Evolutionary conservation across 1,140 invertebrate genomes (phyloP).

Genomic region (Onthophagus taurus): DNA sequence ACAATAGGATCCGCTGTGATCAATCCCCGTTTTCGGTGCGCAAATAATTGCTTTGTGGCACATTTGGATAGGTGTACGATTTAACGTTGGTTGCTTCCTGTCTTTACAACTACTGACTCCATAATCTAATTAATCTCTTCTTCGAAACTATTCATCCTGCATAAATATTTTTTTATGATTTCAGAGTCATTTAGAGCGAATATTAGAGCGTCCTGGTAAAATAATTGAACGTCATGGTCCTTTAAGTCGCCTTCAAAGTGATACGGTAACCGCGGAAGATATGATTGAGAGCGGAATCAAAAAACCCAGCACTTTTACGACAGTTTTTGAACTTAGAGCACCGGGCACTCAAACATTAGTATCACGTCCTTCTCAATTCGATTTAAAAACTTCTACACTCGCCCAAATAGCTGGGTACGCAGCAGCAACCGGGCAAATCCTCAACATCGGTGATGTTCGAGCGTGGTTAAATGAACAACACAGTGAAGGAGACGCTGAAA

Average conservation of each 20-base stretch:
- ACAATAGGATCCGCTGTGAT: too few species aligned
- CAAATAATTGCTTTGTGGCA: too few species aligned
- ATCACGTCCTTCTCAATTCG: constrained; percentile 43
- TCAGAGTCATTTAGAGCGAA: constrained; percentile 74
- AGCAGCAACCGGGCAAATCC: constrained; percentile 66
- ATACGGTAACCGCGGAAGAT: constrained; percentile 60
- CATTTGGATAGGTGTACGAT: too few species aligned
- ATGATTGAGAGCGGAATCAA: constrained; percentile 49
- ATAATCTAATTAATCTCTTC: too few species aligned
- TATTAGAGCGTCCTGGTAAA: constrained; percentile 63
- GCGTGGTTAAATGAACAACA: constrained; percentile 53
- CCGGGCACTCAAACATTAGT: constrained; percentile 46
- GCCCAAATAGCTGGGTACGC: constrained; percentile 74
- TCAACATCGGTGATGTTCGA: constrained; percentile 73
- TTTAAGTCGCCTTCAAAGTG: constrained; percentile 59
- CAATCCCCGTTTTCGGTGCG: too few species aligned
- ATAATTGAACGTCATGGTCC: constrained; percentile 47
- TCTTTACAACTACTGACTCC: too few species aligned
- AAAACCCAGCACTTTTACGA: constrained; percentile 56
- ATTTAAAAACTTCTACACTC: constrained; percentile 48
- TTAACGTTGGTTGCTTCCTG: too few species aligned
- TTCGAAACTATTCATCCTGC: too few species aligned
- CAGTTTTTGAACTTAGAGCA: constrained; percentile 65
- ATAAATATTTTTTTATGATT: too few species aligned
- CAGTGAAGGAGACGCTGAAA: constrained; percentile 48